Evolutionary conservation across 2,113 vertebrate genomes (phyloP), one percentile per base, ranked within the genome.

Genomic region (Neodon shergylaensis): DNA sequence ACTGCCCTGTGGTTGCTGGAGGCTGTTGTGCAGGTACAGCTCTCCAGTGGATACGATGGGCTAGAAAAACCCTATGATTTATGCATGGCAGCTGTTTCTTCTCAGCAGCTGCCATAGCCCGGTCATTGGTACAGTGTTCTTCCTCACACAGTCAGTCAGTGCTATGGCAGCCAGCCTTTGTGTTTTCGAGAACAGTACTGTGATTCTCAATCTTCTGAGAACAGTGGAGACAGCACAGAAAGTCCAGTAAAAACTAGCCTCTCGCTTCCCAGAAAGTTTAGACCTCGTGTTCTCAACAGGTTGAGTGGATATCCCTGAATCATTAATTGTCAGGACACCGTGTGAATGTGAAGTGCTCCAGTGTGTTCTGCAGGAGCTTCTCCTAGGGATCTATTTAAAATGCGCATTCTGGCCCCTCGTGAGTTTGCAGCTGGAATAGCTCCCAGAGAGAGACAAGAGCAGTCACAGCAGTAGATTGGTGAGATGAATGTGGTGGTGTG

Each of bases 1-100:
- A 24, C 33, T 5, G 98, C 98, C 98, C 98, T 94, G 98, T 98
- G 98, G 98, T 98, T 98, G 4, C 98, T 98, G 98, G 97, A 91
- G 52, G 0, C 98, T 98, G 98, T 85, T 97, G 14, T 94, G 74
- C 47, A 44, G 0, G 1, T 98, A 42, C 97, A 97, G 98, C 91
- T 97, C 85, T 98, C 72, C 98, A 95, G 98, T 95, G 96, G 93
- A 90, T 95, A 54, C 31, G 90, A 84, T 9, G 98, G 98, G 98
- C 98, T 36, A 98, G 74, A 99, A 97, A 73, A 98, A 98, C 24
- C 33, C 98, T 98, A 97, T 98, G 98, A 97, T 96, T 92, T 42
- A 97, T 49, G 98, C 98, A 85, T 98, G 98, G 98, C 82, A 87
- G 13, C 97, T 97, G 97, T 97, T 90, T 96, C 33, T 26, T 0